A percentile compares a stretch with the other conserved stretches of the same genome.
These are phyloP conservation scores for Platichthys flesus DNA, from an alignment of 2,113 vertebrate genomes.

Conservation along the genomic window DNA sequence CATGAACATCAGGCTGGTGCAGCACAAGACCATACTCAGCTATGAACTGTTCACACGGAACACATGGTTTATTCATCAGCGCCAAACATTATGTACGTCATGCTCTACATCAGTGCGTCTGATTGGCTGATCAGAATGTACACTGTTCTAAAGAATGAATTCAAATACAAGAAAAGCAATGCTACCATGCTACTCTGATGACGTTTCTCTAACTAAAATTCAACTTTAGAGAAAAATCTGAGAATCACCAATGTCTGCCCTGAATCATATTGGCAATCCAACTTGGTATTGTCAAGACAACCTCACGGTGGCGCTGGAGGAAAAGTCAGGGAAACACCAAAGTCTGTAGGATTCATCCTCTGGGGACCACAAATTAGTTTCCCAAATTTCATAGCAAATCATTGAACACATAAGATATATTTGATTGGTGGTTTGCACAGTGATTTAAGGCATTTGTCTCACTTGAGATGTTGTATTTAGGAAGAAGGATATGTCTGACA, in stretches of 20 bases:
- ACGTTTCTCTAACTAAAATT: no score
- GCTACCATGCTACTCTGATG: no score
- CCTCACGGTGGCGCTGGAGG: background rate
- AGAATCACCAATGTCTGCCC: no score
- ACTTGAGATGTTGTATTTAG: background rate
- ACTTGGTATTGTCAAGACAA: background rate
- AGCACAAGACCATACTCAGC: no score
- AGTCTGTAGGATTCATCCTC: background rate
- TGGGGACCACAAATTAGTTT: background rate
- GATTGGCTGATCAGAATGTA: no score
- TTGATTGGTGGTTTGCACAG: background rate
- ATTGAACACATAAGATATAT: background rate
- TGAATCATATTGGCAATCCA: background rate
- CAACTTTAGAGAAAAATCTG: background rate
- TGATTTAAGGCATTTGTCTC: background rate
- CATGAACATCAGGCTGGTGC: no score
- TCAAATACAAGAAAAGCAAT: no score
- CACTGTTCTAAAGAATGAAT: no score
- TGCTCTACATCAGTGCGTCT: no score
- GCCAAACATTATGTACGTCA: no score
- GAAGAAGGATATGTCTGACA: background rate
- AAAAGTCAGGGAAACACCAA: background rate
- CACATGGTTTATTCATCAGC: no score
- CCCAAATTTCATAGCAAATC: background rate
- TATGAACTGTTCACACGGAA: no score